phyloP scores from a whole-genome alignment of 2,888 invertebrate genomes.

The Periphyllus acericola region DNA sequence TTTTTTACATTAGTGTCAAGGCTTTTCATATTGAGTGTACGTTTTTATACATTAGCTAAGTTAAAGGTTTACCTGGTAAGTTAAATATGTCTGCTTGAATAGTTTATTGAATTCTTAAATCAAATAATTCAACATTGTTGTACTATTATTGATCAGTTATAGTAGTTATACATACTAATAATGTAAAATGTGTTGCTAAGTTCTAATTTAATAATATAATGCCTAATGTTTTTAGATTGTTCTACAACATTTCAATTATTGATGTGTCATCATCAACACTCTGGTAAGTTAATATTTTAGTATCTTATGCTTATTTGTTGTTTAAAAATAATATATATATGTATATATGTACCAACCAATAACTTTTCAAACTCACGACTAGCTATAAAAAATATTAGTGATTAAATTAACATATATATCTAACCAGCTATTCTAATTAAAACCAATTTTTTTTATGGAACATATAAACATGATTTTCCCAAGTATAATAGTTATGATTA shows the following conservation, averaged over 20 bases:
- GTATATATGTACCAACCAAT: neutral
- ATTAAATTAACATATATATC: too few species aligned
- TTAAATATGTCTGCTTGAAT: neutral
- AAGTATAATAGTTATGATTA: too few species aligned
- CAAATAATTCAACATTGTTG: neutral
- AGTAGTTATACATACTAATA: neutral
- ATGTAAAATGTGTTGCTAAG: neutral
- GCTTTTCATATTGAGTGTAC: conserved; percentile 18
- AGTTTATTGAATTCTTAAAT: neutral
- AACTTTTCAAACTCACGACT: neutral
- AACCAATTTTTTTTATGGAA: too few species aligned
- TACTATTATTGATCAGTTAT: neutral
- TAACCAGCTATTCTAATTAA: too few species aligned
- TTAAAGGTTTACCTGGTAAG: conserved; percentile 36
- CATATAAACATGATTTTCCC: too few species aligned
- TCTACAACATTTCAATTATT: conserved; percentile 47
- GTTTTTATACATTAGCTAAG: neutral
- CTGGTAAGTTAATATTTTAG: conserved; percentile 31
- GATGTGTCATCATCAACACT: conserved; percentile 58
- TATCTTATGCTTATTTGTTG: neutral
- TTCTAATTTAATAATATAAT: neutral
- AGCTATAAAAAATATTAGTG: neutral
- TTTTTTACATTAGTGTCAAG: conserved; percentile 48
- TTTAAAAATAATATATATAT: neutral
- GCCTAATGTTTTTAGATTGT: conserved; percentile 34